These are phyloP conservation scores for Synanthedon tipuliformis DNA, from an alignment of 2,888 invertebrate species.

Conservation along the genomic window DNA sequence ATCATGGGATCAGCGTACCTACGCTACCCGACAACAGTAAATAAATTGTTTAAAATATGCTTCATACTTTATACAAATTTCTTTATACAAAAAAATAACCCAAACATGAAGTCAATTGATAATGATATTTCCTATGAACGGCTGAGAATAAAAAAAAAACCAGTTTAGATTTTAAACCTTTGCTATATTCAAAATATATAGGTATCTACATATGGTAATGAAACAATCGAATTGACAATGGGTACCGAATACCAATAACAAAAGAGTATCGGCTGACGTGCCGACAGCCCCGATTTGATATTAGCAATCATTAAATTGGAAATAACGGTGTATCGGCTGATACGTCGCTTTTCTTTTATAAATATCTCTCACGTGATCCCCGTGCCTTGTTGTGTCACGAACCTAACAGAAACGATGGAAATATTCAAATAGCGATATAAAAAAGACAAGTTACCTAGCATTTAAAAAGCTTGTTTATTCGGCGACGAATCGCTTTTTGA, in stretches of 20 bases:
- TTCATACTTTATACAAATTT: too few species aligned
- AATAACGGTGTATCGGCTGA: constrained; percentile 64
- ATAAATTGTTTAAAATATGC: too few species aligned
- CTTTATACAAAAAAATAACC: too few species aligned
- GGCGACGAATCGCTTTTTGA: constrained; percentile 64
- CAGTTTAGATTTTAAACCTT: neutral
- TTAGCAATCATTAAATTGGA: constrained; percentile 71
- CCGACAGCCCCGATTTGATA: constrained; percentile 54
- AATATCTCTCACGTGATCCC: constrained; percentile 67
- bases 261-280: constrained; percentile 49
- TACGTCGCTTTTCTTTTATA: constrained; percentile 68
- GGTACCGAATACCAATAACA: constrained; percentile 36
- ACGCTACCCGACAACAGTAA: neutral
- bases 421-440: constrained; percentile 70
- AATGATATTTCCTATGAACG: too few species aligned
- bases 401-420: constrained; percentile 61
- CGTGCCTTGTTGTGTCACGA: constrained; percentile 67
- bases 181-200: neutral
- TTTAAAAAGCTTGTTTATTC: constrained; percentile 70
- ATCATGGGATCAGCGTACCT: constrained; percentile 7
- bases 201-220: neutral
- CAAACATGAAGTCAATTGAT: too few species aligned
- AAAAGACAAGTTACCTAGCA: constrained; percentile 70
- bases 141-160: too few species aligned
- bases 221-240: neutral